Base-by-base conservation (phyloP, 1,140 invertebrate species). In the Drosophila ananassae region DNA sequence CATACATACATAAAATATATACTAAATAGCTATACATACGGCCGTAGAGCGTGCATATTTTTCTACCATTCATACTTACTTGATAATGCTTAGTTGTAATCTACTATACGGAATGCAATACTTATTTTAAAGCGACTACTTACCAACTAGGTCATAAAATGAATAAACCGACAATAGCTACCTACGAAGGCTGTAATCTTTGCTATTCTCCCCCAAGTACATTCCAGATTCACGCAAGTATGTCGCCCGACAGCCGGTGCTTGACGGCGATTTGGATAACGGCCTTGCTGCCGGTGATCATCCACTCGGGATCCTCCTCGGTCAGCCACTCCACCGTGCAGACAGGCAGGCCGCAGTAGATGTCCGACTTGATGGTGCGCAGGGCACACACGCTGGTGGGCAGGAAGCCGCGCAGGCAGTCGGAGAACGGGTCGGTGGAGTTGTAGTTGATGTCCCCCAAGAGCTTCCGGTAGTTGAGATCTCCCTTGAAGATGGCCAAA, bases 391-490 rank as follows among this genome's bases (percentile, higher is more conserved):
- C 77, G 57, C 96, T 95, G 6, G 96, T 94, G 8, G 98, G 98
- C 48, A 93, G 92, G 92, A 99, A 99, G 75, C 95, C 96, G 85
- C 95, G 93, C 3, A 99, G 83, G 48, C 96, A 95, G 3, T 92
- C 69, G n/a, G 92, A 84, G 79, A 99, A 97, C 2, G 93, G 84
- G 0, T 94, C 95, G 0, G 93, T 94, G 2, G 94, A 92, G 6
- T 94, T 92, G 96, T 97, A 99, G 76, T 97, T 96, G 32, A 95
- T 93, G 91, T 99, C 99, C 0, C 96, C 96, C 8, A 98, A 92
- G 30, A 99, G 93, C 93, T 99, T 99, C 41, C 98, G 93, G 92
- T 99, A 99, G 93, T 99, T 99, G 10, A 99, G 92, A 90, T 99
- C 97, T 0, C 99, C 99, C 94, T 99, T 99, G 92, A 99, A 98